A percentile compares a stretch with the other conserved stretches of the same genome.
phyloP scores from a whole-genome alignment of 2,888 invertebrate species.

The Drosophila planitibia region DNA sequence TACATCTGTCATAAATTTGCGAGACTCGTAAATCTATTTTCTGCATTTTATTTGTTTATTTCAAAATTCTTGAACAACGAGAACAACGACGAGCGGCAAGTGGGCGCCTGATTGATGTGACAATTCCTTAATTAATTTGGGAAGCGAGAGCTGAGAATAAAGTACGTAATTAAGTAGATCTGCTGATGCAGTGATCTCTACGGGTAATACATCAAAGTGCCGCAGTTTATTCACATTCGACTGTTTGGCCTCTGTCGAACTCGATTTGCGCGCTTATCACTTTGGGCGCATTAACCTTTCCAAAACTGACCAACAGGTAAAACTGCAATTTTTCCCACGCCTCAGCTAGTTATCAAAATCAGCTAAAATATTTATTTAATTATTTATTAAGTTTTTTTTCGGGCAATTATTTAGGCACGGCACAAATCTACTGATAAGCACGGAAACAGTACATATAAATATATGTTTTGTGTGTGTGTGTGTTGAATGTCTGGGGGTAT shows the following conservation, averaged over 20 bases:
- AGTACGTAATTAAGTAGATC: conserved; percentile 70
- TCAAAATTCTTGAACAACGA: conserved; percentile 53
- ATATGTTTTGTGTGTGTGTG: not conserved
- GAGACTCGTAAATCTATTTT: conserved; percentile 76
- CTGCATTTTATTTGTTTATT: conserved; percentile 81
- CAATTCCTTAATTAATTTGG: conserved; percentile 80
- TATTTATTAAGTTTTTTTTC: conserved; percentile 17
- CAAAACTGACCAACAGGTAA: conserved; percentile 2
- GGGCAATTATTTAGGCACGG: conserved; percentile 54
- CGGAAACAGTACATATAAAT: conserved; percentile 12
- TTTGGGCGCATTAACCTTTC: conserved; percentile 21
- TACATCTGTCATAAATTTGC: conserved; percentile 78
- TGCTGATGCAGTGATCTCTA: conserved; percentile 21
- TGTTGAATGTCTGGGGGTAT: not conserved
- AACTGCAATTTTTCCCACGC: conserved; percentile 55
- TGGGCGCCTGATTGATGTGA: conserved; percentile 82
- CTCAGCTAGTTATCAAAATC: conserved; percentile 44
- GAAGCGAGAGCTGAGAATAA: conserved; percentile 27
- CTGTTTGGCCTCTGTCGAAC: conserved; percentile 17
- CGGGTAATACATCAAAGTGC: conserved; percentile 68
- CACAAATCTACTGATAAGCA: conserved; percentile 57
- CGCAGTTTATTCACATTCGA: conserved; percentile 70
- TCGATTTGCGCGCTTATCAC: conserved; percentile 49
- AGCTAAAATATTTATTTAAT: conserved; percentile 8
- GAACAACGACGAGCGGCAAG: conserved; percentile 52